Evolutionary conservation across 92 coral and sea anemone genomes (phyloP).

Genomic region (Palythoa caribaeorum): DNA sequence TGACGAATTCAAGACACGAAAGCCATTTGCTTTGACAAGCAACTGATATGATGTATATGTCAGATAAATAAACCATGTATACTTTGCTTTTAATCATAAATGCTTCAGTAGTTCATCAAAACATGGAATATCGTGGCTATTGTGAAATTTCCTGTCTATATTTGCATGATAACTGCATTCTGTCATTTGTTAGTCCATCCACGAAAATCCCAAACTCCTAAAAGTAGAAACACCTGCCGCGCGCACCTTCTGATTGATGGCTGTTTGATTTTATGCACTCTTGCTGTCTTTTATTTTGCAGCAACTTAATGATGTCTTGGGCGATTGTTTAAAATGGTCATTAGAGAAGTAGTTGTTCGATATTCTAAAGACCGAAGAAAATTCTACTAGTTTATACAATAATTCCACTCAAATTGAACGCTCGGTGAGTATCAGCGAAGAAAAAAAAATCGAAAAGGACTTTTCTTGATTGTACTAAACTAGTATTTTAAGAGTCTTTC

Average conservation of each 20-base stretch:
- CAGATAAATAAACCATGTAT: neutral
- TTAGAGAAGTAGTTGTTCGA: neutral
- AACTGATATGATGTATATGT: constrained; percentile 4
- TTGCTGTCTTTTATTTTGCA: neutral
- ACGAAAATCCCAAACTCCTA: neutral
- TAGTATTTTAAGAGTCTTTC: neutral
- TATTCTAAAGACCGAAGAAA: neutral
- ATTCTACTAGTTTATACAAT: neutral
- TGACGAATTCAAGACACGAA: constrained; percentile 12
- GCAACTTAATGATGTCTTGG: neutral
- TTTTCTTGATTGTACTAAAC: neutral
- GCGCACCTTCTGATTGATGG: neutral
- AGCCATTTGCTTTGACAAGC: constrained; percentile 22
- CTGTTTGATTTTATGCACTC: neutral
- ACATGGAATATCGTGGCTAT: constrained; percentile 22
- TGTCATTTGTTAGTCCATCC: neutral
- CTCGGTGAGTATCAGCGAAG: neutral
- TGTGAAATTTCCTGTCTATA: constrained; percentile 6
- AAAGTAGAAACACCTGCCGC: neutral
- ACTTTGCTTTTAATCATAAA: neutral
- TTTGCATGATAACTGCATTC: constrained; percentile 12
- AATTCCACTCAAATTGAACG: neutral
- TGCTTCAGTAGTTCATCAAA: neutral
- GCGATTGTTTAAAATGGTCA: neutral
- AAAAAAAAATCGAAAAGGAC: neutral